Base-by-base conservation (phyloP, 2,888 invertebrate species). In the Amphipyra berbera region DNA sequence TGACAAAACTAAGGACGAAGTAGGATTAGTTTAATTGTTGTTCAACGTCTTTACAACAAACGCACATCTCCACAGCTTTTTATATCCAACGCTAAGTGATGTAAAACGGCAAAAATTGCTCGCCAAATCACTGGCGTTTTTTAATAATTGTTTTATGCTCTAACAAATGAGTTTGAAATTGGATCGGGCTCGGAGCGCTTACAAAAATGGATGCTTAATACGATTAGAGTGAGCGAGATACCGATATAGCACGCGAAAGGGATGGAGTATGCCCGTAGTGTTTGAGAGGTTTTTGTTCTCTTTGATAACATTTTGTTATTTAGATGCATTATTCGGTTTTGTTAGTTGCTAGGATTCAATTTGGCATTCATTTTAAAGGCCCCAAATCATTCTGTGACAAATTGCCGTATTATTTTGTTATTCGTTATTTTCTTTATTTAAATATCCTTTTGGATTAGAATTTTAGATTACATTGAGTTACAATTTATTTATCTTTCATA, bases 101-200 rank as follows among this genome's bases (percentile, higher is more conserved):
- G 88, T 89, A 89, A 91, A 92, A 88, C 84, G 90, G 85, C 89
- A 90, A 92, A 93, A 94, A 93, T 93, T 90, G 89, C 86, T 85
- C 86, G 82, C 81, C 88, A 90, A 93, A 92, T 94, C 93, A 90
- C 92, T 85, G 90, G 89, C 89, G 93, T 94, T 94, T 94, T 95
- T 94, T 94, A 94, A 94, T 95, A 95, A 95, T 95, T 94, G 94
- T 90, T 94, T 94, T 94, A 95, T 90, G 88, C 89, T 88, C 87
- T 94, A 94, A 96, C 96, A 96, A 96, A 96, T 96, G 96, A 96
- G 95, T 96, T 96, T 96, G 96, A 95, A 96, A 96, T 96, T 96
- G 96, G 95, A 96, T 96, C 95, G 91, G 93, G 93, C 93, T 91
- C 90, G 82, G 79, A 90, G 92, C 94, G 93, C 93, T 91, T 89